phyloP scores from a whole-genome alignment of 2,113 vertebrate genomes.

The Centropus unirufus region DNA sequence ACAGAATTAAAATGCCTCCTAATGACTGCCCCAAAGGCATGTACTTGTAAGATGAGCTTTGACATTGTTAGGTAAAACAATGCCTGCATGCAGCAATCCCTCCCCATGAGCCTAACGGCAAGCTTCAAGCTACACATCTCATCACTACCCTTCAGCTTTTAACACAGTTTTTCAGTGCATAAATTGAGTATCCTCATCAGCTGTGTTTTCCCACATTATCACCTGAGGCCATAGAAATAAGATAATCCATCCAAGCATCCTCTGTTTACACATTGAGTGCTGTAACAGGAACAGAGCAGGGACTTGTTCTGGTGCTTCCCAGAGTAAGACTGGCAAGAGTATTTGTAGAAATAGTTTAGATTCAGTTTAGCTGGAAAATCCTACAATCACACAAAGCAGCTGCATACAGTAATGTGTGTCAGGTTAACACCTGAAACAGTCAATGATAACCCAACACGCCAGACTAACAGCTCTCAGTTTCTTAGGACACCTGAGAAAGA shows the following conservation, averaged over 20 bases:
- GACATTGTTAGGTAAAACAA: background rate
- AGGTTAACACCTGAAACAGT: background rate
- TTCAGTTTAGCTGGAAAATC: background rate
- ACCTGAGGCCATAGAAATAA: background rate
- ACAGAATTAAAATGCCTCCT: background rate
- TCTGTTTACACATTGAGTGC: background rate
- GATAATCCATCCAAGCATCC: background rate
- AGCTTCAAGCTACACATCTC: background rate
- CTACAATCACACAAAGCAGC: background rate
- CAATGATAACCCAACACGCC: background rate
- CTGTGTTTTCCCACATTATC: constrained; percentile 5
- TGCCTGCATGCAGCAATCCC: background rate
- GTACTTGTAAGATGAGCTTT: background rate
- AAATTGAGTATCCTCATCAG: background rate
- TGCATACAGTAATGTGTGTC: background rate
- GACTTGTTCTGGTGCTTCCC: background rate
- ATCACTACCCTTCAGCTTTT: background rate
- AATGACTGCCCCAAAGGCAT: background rate
- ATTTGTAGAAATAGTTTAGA: background rate
- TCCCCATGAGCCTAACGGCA: background rate
- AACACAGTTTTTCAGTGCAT: background rate
- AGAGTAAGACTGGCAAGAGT: background rate
- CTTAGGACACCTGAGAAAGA: background rate
- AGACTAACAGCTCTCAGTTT: background rate
- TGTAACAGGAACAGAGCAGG: background rate